phyloP scores from a whole-genome alignment of 2,113 vertebrate species.

The Zosterops borbonicus region DNA sequence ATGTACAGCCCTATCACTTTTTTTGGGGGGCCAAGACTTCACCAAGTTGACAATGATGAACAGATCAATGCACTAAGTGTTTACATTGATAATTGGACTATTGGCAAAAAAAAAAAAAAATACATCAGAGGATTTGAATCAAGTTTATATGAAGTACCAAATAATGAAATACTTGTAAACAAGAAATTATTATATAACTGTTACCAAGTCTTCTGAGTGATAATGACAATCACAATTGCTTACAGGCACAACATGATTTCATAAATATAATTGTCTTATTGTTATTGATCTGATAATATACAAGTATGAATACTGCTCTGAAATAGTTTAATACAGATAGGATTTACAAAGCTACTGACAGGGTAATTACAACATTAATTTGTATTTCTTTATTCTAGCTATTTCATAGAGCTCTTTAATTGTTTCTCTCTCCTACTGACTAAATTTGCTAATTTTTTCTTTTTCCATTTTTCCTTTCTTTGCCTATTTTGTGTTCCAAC shows the following conservation, averaged over 20 bases:
- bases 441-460: background rate
- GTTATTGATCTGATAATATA: background rate
- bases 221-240: background rate
- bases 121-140: background rate
- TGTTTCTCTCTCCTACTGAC: background rate
- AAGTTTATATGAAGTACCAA: background rate
- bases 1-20: fast-evolving
- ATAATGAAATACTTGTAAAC: background rate
- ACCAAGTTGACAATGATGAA: background rate
- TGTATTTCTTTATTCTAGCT: background rate
- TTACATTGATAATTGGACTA: background rate
- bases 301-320: background rate
- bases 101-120: background rate
- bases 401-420: background rate
- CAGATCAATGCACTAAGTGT: background rate
- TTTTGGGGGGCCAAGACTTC: fast-evolving
- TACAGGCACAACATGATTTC: background rate
- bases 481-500: background rate
- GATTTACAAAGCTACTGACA: background rate
- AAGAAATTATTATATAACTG: background rate
- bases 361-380: background rate
- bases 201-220: background rate
- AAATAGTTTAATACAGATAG: background rate
- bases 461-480: background rate
- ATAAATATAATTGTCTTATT: background rate